Base-by-base conservation (phyloP, 37 sponge, comb jelly and placozoan species). In the Crambe crambe region DNA sequence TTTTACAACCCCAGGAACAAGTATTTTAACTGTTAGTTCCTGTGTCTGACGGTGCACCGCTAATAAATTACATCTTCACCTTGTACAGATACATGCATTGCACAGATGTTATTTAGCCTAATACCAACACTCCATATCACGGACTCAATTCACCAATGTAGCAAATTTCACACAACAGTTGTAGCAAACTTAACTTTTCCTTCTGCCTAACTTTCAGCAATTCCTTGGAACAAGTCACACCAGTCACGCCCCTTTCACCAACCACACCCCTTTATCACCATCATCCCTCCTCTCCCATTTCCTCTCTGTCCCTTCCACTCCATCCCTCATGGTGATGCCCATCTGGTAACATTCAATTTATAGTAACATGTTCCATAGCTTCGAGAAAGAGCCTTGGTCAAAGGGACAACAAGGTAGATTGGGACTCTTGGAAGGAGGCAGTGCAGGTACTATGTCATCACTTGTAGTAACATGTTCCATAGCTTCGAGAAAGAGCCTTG, bases 181-280 rank as follows among this genome's bases (percentile, higher is more conserved):
- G n/a, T n/a, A n/a, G n/a, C n/a, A 10, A 47, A 36, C 32, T 73
- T 26, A 88, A 89, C 78, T 96, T 96, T 69, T 96, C 93, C 76
- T 58, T 82, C 75, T 93, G 94, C 35, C 92, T 56, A 0, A 93
- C 22, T 63, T 83, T 44, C 25, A 96, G 65, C 70, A 93, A 84
- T 36, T 92, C 84, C 8, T 89, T 85, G 17, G 91, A 60, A 38
- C 85, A 59, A 2, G 74, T n/a, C n/a, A n/a, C n/a, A n/a, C n/a
- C n/a, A n/a, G n/a, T n/a, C n/a, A n/a, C n/a, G n/a, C n/a, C n/a
- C n/a, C n/a, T n/a, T n/a, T n/a, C n/a, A n/a, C n/a, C n/a, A n/a
- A n/a, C n/a, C n/a, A n/a, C n/a, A n/a, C n/a, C n/a, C n/a, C n/a
- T n/a, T n/a, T n/a, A n/a, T n/a, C n/a, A n/a, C n/a, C n/a, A n/a